Conservation (phyloP, 1,140 invertebrate genomes). For the Heterodera carotae region DNA sequence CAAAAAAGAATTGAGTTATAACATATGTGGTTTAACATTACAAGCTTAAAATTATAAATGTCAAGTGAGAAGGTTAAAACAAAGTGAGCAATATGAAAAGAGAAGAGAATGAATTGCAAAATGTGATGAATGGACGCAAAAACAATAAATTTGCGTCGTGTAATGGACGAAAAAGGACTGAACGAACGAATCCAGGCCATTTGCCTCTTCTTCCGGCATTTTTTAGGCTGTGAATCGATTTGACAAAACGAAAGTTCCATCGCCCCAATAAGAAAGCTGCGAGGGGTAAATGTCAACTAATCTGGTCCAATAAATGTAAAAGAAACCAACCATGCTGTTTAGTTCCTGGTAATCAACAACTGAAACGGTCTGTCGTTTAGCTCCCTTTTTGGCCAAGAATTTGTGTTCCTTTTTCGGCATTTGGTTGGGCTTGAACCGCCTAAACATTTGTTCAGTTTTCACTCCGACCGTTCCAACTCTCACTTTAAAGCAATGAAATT, state of each 20-base stretch:
- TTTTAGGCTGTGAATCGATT: conserved; percentile 25
- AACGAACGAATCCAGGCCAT: not conserved
- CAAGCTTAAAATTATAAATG: no score
- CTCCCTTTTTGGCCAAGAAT: not conserved
- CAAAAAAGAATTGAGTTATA: no score
- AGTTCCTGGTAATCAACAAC: conserved; percentile 13
- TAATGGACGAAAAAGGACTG: not conserved
- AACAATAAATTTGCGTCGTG: not conserved
- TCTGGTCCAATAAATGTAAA: not conserved
- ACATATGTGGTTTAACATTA: no score
- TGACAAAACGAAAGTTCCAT: conserved; percentile 8
- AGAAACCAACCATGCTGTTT: not conserved
- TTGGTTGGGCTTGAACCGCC: not conserved
- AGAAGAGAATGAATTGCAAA: no score
- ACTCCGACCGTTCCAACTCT: not conserved
- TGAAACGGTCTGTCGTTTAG: not conserved
- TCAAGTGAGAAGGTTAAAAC: no score
- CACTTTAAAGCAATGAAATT: conserved; percentile 21
- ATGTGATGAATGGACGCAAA: not conserved
- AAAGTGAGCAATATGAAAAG: no score
- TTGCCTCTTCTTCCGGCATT: not conserved
- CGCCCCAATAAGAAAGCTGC: conserved; percentile 31
- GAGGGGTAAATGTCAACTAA: not conserved
- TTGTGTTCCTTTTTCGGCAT: not conserved
- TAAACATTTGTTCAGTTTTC: not conserved